phyloP scores from a whole-genome alignment of 1,140 invertebrate species.

The Drosophila truncata region DNA sequence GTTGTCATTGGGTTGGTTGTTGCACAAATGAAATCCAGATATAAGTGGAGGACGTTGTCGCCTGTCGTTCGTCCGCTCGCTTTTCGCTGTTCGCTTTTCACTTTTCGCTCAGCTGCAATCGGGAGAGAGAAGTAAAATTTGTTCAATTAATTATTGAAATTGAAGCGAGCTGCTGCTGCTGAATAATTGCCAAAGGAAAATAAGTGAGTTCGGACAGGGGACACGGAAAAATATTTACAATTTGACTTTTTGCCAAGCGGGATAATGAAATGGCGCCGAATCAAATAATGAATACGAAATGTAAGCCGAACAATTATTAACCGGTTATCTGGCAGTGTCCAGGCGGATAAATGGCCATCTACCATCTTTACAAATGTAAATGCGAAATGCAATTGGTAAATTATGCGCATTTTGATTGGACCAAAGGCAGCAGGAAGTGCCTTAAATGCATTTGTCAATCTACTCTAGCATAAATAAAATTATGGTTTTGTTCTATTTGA shows the following conservation, averaged over 20 bases:
- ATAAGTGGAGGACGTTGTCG: constrained; percentile 41
- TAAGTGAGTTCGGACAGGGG: constrained; percentile 19
- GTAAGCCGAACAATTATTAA: constrained; percentile 30
- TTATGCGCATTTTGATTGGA: constrained; percentile 65
- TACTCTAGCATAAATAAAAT: constrained; percentile 39
- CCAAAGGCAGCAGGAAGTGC: constrained; percentile 27
- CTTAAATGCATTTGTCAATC: constrained; percentile 37
- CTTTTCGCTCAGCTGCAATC: constrained; percentile 51
- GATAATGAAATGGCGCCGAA: constrained; percentile 33
- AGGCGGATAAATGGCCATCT: constrained; percentile 23
- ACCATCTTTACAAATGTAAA: constrained; percentile 42
- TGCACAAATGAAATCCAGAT: constrained; percentile 59
- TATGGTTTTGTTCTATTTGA: background rate
- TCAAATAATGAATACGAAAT: constrained; percentile 41
- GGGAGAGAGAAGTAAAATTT: constrained; percentile 25
- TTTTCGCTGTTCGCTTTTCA: constrained; percentile 2
- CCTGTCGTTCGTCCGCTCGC: constrained; percentile 7
- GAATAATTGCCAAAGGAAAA: constrained; percentile 48
- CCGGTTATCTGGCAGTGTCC: constrained; percentile 12
- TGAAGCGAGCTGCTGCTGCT: constrained; percentile 32
- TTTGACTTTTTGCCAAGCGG: constrained; percentile 16
- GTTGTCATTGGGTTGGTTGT: constrained; percentile 66
- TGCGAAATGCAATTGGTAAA: constrained; percentile 35
- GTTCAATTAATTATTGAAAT: constrained; percentile 70
- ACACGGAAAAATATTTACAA: constrained; percentile 37